Base-by-base conservation (phyloP, 2,113 vertebrate species). In the Poicephalus gulielmi region DNA sequence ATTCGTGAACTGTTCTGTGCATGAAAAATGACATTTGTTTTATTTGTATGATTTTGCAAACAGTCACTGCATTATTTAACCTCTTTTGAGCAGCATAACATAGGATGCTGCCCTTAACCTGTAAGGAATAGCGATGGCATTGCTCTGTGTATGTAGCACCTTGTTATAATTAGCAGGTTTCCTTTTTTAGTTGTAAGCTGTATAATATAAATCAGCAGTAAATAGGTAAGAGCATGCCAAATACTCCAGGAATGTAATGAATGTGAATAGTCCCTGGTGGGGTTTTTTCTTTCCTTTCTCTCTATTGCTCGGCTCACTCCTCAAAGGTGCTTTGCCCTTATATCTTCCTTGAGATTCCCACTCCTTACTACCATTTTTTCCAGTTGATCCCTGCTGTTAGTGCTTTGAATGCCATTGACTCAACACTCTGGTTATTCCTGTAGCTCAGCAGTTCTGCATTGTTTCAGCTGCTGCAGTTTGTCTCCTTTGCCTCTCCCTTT, bases 321-420 rank as follows among this genome's bases (percentile, higher is more conserved):
- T 57, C 78, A 52, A 68, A 93, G 89, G 93, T 91, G 50, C 49
- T 96, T 71, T 97, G 95, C 97, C 96, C 96, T 98, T 97, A 69
- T 50, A 75, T 94, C 92, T 96, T 57, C 90, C 96, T 96, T 97
- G 91, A 96, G 83, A 94, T 94, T 97, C 90, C 60, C 11, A n/a
- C 13, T 95, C 63, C 63, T 95, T 73, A 67, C 39, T 93, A 46
- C 44, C 25, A 92, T 92, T 94, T 91, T 68, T 76, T 4, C 8
- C 76, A 89, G 44, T 66, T 90, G 82, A 94, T 94, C 67, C 89
- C 84, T 4, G 24, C 91, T 94, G 95, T 94, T 97, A 96, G 76
- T 74, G 83, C 92, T 97, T 94, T 96, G 84, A 97, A 96, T 97
- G 88, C 88, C 84, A 90, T 80, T 96, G 88, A 95, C 87, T 97